Percentiles rank a stretch among this genome's conserved stretches.
Conservation (phyloP, 2,113 vertebrate genomes). For the Stigmatopora argus region DNA sequence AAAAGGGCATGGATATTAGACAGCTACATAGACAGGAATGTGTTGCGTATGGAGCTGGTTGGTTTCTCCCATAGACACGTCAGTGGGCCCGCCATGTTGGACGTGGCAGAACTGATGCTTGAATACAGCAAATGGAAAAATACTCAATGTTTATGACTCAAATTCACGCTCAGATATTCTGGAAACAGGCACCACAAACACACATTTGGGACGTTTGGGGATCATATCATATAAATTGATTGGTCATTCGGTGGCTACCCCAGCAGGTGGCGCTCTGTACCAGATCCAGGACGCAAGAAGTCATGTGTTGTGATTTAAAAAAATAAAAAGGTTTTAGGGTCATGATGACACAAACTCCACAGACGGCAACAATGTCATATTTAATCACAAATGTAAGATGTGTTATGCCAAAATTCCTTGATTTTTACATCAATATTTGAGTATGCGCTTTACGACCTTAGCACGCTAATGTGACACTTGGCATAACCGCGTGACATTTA, state of each 20-base stretch:
- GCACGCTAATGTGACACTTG: too few species aligned
- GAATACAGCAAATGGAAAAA: not conserved
- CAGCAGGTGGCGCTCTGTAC: not conserved
- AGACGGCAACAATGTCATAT: not conserved
- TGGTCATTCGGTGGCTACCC: not conserved
- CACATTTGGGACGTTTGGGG: not conserved
- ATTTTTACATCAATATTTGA: not conserved
- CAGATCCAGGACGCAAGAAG: too few species aligned
- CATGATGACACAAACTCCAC: not conserved
- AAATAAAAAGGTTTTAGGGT: too few species aligned
- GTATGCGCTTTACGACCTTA: too few species aligned
- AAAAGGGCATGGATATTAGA: slow-evolving; percentile 1
- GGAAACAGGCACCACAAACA: not conserved
- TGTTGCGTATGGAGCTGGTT: not conserved
- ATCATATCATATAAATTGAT: too few species aligned
- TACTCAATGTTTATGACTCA: not conserved
- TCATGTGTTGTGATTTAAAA: too few species aligned
- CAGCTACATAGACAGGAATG: not conserved
- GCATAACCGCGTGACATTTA: too few species aligned
- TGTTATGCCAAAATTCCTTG: not conserved
- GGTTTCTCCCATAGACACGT: not conserved
- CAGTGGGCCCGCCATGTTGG: not conserved
- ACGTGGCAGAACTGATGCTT: not conserved
- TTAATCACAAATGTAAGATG: not conserved
- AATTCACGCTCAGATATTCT: not conserved